These are phyloP conservation scores for Eurystomus gularis DNA, from an alignment of 2,113 vertebrate genomes.

Conservation along the genomic window DNA sequence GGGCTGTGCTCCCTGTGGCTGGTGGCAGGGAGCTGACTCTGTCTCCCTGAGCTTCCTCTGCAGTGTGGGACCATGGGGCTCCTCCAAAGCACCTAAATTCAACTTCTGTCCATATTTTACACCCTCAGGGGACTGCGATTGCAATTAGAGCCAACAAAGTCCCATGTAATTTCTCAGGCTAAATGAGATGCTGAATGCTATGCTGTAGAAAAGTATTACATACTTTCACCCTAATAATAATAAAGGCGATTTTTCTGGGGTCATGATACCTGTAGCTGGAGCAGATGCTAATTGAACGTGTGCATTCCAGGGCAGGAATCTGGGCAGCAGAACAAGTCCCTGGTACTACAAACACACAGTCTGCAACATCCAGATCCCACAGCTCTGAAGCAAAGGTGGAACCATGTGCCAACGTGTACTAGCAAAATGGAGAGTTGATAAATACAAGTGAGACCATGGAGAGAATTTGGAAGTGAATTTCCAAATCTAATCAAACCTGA, in stretches of 20 bases:
- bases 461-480: neutral
- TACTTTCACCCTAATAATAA: neutral
- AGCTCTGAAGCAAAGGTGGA: neutral
- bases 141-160: neutral
- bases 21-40: accelerated
- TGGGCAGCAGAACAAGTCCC: neutral
- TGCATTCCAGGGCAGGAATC: neutral
- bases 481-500: neutral
- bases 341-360: accelerated
- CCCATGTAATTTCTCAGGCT: neutral
- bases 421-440: neutral
- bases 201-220: neutral
- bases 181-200: neutral
- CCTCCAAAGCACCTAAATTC: neutral
- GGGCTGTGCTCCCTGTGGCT: neutral
- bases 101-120: neutral
- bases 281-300: neutral
- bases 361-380: accelerated
- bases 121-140: neutral
- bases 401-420: accelerated
- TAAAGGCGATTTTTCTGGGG: neutral
- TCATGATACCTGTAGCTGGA: neutral
- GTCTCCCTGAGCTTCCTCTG: neutral
- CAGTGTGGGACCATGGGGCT: accelerated
- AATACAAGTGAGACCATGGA: neutral